phyloP scores from a whole-genome alignment of 2,888 invertebrate genomes.

The Andrena praecox region DNA sequence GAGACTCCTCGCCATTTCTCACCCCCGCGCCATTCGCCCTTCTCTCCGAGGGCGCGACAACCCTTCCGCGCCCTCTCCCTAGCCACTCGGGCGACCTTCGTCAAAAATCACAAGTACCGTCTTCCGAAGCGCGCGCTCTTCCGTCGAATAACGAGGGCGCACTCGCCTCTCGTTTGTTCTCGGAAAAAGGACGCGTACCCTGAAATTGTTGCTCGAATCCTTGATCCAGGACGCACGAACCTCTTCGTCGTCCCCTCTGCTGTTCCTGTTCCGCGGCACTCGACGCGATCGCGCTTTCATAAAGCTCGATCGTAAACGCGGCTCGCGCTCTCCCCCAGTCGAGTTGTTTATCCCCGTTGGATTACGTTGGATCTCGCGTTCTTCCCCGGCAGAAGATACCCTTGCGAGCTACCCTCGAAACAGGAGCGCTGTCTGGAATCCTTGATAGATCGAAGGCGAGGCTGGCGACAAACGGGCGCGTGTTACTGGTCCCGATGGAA shows the following conservation, averaged over 20 bases:
- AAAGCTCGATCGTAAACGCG: not conserved
- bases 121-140: conserved; percentile 21
- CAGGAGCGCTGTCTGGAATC: conserved; percentile 31
- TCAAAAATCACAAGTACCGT: conserved; percentile 48
- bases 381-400: not conserved
- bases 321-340: not conserved
- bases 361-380: conserved; percentile 4
- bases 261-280: too few species aligned
- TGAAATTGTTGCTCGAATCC: conserved; percentile 7
- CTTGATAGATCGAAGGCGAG: conserved; percentile 32
- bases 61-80: conserved; percentile 25
- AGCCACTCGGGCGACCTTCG: conserved; percentile 29
- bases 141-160: conserved; percentile 24
- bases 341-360: conserved; percentile 22
- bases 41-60: conserved; percentile 18
- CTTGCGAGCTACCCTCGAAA: conserved; percentile 15
- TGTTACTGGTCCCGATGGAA: conserved; percentile 7
- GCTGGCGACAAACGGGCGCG: conserved; percentile 34
- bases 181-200: not conserved
- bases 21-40: conserved; percentile 27
- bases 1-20: conserved; percentile 40
- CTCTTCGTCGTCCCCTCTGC: not conserved
- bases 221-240: not conserved
- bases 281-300: conserved; percentile 1
- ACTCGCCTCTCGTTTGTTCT: not conserved